Conservation (phyloP, 2,888 invertebrate species). For the Eilema griseolum region DNA sequence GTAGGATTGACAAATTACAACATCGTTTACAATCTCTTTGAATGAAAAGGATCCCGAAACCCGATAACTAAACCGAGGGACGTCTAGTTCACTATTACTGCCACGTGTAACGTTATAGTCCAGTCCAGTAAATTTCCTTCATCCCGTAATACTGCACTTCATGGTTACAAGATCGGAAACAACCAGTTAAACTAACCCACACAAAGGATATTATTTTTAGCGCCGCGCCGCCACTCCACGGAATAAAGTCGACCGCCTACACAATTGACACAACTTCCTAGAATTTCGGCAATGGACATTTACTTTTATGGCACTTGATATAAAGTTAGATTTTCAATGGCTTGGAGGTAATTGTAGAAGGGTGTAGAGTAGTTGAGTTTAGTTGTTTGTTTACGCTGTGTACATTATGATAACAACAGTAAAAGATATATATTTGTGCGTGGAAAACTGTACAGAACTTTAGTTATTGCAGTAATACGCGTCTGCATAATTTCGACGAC, state of each 20-base stretch:
- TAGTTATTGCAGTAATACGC: neutral
- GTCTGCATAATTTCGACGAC: neutral
- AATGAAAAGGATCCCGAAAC: too few relatives aligned
- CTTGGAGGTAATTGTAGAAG: constrained; percentile 21
- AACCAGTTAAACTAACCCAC: constrained; percentile 31
- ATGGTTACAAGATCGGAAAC: constrained; percentile 17
- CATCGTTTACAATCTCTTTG: too few relatives aligned
- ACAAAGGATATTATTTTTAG: constrained; percentile 55
- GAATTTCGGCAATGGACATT: constrained; percentile 22
- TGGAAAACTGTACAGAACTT: neutral
- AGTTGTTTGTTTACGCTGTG: constrained; percentile 25
- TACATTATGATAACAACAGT: constrained; percentile 21
- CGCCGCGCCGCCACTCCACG: constrained; percentile 33
- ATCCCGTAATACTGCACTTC: constrained; percentile 10
- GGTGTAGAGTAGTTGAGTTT: constrained; percentile 20
- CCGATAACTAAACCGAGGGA: too few relatives aligned
- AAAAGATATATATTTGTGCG: neutral
- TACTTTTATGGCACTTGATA: constrained; percentile 13
- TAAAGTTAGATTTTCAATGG: constrained; percentile 21
- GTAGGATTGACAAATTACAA: too few relatives aligned
- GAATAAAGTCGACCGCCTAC: constrained; percentile 35
- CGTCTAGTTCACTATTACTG: too few relatives aligned
- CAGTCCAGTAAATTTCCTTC: neutral
- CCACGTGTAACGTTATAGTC: neutral
- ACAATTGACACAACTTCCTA: constrained; percentile 43